Percentiles rank a stretch among this genome's conserved stretches.
phyloP scores from a whole-genome alignment of 2,888 invertebrate genomes.

The Megalurothrips usitatus region DNA sequence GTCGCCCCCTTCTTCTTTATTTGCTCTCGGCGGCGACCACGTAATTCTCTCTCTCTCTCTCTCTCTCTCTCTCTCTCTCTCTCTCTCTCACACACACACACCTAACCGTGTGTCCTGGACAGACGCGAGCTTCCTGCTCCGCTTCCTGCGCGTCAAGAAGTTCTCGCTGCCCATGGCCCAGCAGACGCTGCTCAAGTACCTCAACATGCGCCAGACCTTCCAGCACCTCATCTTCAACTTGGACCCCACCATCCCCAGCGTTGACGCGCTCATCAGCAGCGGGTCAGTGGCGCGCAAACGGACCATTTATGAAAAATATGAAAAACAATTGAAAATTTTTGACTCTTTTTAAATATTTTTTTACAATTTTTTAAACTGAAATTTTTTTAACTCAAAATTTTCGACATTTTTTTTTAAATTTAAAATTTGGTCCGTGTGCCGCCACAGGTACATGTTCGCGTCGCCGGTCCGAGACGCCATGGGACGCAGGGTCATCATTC shows the following conservation, averaged over 20 bases:
- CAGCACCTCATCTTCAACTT: slow-evolving; percentile 64
- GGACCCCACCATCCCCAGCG: slow-evolving; percentile 64
- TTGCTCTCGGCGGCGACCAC: too few species aligned
- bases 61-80: background rate
- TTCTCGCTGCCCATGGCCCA: slow-evolving; percentile 75
- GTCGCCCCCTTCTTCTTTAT: too few species aligned
- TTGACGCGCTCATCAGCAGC: slow-evolving; percentile 64
- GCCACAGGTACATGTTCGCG: slow-evolving; percentile 65
- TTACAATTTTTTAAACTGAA: too few species aligned
- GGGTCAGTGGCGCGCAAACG: too few species aligned
- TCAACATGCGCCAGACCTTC: slow-evolving; percentile 70
- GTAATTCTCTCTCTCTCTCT: background rate
- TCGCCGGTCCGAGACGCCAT: slow-evolving; percentile 69
- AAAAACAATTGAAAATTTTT: too few species aligned
- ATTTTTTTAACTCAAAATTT: too few species aligned
- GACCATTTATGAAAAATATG: too few species aligned
- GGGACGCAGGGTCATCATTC: slow-evolving; percentile 68
- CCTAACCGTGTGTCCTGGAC: slow-evolving; percentile 36
- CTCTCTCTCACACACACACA: background rate
- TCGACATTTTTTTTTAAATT: too few species aligned
- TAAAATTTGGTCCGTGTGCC: slow-evolving; percentile 36
- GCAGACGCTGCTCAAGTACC: slow-evolving; percentile 70
- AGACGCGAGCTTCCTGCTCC: slow-evolving; percentile 67
- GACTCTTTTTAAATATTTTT: too few species aligned
- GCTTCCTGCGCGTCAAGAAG: slow-evolving; percentile 75